Evolutionary conservation across 1,140 invertebrate species (phyloP), one percentile per base, ranked within the genome.

Genomic region (Drosophila athabasca): DNA sequence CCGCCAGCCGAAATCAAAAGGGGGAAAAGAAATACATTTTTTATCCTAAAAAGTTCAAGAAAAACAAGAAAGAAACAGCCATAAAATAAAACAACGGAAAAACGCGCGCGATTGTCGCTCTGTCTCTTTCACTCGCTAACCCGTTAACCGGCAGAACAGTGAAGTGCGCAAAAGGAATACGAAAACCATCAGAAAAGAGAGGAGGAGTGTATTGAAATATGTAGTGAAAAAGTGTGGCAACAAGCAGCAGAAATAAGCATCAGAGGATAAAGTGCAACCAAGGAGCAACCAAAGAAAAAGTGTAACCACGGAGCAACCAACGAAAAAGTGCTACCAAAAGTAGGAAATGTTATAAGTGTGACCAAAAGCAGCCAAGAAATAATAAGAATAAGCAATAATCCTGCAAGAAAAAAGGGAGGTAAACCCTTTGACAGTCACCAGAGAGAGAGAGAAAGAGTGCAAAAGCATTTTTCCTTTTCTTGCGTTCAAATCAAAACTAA

Each of bases 1-100:
- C 81, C 55, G 73, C 57, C 57, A 67, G 73, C 73, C 39, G 26
- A 75, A 77, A 65, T 39, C 9, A 1, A 39, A 39, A 31, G 8
- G 7, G 35, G 11, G 11, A 1, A 39, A 39, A 13, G 35, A 53
- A 26, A 52, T 7, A 7, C 24, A 26, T 26, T 26, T 26, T 26
- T 26, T 3, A 26, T 26, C 1, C 22, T 3, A n/a, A 39, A 45
- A 57, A 2, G 29, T 48, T 58, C 48, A 62, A 44, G 45, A 57
- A 67, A 62, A 62, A 50, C 48, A 45, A 54, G 52, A 39, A 51
- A 45, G 45, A 52, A 77, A 74, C 53, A 41, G 45, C 57, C 45
- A 53, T 43, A 57, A 48, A 44, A 64, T 67, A 44, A 50, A 50
- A 73, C 35, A 64, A 62, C 46, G 35, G 35, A 39, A 39, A 39